A percentile compares a stretch with the other conserved stretches of the same genome.
phyloP scores from a whole-genome alignment of 2,113 vertebrate species.

The Cinclus mexicanus region DNA sequence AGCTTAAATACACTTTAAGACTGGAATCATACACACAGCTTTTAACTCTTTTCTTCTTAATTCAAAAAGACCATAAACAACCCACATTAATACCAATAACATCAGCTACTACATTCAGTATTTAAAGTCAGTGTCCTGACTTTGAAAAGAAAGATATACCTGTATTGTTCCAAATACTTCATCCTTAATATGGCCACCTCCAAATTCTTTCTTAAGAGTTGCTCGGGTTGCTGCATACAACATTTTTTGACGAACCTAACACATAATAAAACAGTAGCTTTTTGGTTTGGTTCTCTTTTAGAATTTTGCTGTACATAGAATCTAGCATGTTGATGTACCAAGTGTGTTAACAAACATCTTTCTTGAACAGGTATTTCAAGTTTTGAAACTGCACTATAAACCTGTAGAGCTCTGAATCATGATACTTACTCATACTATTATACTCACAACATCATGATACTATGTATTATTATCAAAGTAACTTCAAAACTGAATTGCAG shows the following conservation, averaged over 20 bases:
- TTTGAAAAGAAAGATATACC: constrained; percentile 70
- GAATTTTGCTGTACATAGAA: background rate
- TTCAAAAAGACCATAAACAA: background rate
- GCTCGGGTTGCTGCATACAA: constrained; percentile 95
- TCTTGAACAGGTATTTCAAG: background rate
- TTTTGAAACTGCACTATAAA: background rate
- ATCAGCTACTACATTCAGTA: background rate
- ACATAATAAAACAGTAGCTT: background rate
- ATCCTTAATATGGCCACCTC: constrained; percentile 94
- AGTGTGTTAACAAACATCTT: background rate
- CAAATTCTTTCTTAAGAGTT: constrained; percentile 96
- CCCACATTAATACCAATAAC: background rate
- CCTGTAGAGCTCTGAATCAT: background rate
- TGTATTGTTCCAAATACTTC: constrained; percentile 91
- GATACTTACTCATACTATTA: background rate
- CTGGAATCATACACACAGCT: background rate
- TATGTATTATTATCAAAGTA: background rate
- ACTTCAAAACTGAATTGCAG: background rate
- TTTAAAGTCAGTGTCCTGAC: background rate
- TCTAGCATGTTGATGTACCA: background rate
- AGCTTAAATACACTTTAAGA: background rate
- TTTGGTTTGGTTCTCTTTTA: background rate
- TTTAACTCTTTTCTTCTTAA: background rate
- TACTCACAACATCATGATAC: background rate
- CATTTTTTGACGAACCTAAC: constrained; percentile 96